Conservation (phyloP, 2,113 vertebrate species). For the Copsychus sechellarum region DNA sequence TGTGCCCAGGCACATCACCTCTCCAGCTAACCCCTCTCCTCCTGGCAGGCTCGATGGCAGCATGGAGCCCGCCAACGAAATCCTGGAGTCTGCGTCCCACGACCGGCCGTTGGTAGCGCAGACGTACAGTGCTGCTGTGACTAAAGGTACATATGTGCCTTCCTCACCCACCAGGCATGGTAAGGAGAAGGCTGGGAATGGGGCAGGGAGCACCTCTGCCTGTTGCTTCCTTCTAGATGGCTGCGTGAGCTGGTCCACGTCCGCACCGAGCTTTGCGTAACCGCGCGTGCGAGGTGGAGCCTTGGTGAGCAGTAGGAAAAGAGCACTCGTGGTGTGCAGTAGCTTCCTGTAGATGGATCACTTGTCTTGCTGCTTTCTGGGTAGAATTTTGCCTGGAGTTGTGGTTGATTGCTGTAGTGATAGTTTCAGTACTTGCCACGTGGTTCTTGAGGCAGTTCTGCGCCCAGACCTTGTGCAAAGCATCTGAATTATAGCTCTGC, state of each 20-base stretch:
- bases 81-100: slow-evolving; percentile 90
- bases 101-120: slow-evolving; percentile 90
- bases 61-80: slow-evolving; percentile 89
- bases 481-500: background rate
- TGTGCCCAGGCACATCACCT: background rate
- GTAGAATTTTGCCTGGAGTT: background rate
- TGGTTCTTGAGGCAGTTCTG: background rate
- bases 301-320: background rate
- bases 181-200: slow-evolving; percentile 42
- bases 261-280: background rate
- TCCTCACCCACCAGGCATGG: slow-evolving; percentile 78
- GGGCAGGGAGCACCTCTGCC: background rate
- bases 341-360: background rate
- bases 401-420: background rate
- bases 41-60: slow-evolving; percentile 90
- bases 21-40: background rate
- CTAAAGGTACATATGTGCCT: slow-evolving; percentile 83
- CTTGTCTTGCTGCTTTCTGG: background rate
- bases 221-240: background rate
- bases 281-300: background rate
- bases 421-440: background rate
- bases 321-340: background rate
- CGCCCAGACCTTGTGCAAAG: background rate
- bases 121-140: slow-evolving; percentile 82
- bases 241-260: background rate